Evolutionary conservation across 2,888 invertebrate genomes (phyloP).

Genomic region (Philopedon plagiatum): DNA sequence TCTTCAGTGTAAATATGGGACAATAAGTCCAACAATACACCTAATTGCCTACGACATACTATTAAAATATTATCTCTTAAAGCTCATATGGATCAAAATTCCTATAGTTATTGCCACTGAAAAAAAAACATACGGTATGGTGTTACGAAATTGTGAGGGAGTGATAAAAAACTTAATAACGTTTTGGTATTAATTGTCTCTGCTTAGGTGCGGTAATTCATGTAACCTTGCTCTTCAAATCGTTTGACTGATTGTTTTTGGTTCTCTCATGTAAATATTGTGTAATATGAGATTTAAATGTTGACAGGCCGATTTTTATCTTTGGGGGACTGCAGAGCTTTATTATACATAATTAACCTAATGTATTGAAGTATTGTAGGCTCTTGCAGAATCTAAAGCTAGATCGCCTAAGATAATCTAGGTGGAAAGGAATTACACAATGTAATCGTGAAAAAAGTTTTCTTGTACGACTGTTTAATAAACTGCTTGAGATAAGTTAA

Average conservation of each 20-base stretch:
- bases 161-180: conserved; percentile 28
- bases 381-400: too few species aligned
- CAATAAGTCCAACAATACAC: conserved; percentile 16
- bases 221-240: conserved; percentile 37
- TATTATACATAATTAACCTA: too few species aligned
- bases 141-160: conserved; percentile 36
- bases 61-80: conserved; percentile 27
- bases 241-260: conserved; percentile 25
- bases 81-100: conserved; percentile 25
- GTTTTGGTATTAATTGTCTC: conserved; percentile 26
- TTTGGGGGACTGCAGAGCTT: not conserved
- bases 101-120: conserved; percentile 21
- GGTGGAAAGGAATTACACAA: too few species aligned
- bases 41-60: conserved; percentile 6
- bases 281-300: not conserved
- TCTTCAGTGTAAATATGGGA: conserved; percentile 12
- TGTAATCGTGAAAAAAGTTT: too few species aligned
- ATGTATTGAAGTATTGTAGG: too few species aligned
- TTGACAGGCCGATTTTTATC: not conserved
- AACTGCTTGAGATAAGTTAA: too few species aligned
- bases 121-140: conserved; percentile 9
- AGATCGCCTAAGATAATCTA: too few species aligned
- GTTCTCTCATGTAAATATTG: conserved; percentile 1
- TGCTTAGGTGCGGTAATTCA: conserved; percentile 22
- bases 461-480: too few species aligned